A percentile compares a stretch with the other conserved stretches of the same genome.
Evolutionary conservation across 2,888 invertebrate species (phyloP).

Genomic region (Melinopterus prodromus): DNA sequence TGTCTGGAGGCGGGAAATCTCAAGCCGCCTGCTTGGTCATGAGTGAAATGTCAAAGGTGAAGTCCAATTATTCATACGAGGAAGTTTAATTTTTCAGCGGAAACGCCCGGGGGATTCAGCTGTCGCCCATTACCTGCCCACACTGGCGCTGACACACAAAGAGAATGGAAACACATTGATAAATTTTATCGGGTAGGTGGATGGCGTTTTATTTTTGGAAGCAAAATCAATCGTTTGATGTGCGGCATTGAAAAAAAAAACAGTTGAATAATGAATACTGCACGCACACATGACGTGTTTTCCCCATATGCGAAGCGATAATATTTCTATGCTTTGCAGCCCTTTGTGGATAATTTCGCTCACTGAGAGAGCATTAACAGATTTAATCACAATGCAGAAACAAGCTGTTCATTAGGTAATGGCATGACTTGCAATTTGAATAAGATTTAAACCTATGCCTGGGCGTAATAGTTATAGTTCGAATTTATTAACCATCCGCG

Average conservation of each 20-base stretch:
- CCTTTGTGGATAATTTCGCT: not conserved
- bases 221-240: not conserved
- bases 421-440: too few species aligned
- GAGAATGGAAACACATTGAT: conserved; percentile 4
- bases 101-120: not conserved
- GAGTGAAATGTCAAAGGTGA: conserved; percentile 4
- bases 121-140: not conserved
- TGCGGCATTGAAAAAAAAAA: not conserved
- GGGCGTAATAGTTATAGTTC: too few species aligned
- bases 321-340: not conserved
- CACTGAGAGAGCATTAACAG: not conserved
- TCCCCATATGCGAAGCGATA: not conserved
- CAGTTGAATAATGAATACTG: not conserved
- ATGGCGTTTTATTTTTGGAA: not conserved
- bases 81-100: conserved; percentile 4
- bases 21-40: not conserved
- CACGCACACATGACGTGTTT: not conserved
- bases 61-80: not conserved
- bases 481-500: too few species aligned
- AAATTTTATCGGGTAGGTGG: not conserved
- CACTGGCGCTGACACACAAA: not conserved
- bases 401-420: not conserved
- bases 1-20: not conserved
- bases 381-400: not conserved
- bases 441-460: too few species aligned